A percentile compares a stretch with the other conserved stretches of the same genome.
Conservation (phyloP, 2,113 vertebrate species). For the Gymnarchus niloticus region DNA sequence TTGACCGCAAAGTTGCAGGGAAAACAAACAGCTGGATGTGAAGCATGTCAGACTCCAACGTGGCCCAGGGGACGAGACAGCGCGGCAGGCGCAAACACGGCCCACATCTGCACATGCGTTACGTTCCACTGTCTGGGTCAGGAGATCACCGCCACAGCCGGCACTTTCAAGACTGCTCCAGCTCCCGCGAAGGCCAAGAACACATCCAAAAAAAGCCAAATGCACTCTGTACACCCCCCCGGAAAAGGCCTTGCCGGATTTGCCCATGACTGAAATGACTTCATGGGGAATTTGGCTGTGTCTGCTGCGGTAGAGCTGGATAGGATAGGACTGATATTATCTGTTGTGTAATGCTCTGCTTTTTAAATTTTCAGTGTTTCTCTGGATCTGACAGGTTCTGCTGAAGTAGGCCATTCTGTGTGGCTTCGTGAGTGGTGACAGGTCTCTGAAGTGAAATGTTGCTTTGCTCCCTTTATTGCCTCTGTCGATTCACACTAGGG, state of each 20-base stretch:
- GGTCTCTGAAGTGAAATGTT: not conserved
- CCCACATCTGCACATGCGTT: slow-evolving; percentile 55
- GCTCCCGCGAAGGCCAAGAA: slow-evolving; percentile 41
- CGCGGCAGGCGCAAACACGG: not conserved
- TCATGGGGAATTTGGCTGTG: slow-evolving; percentile 28
- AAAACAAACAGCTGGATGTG: slow-evolving; percentile 48
- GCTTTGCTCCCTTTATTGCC: not conserved
- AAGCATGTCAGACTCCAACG: too few relatives aligned
- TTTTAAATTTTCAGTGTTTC: not conserved
- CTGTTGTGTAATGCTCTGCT: not conserved
- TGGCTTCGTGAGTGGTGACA: not conserved
- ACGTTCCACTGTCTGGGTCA: slow-evolving; percentile 46
- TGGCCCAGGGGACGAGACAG: not conserved
- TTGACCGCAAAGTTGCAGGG: slow-evolving; percentile 48
- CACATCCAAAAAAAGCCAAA: slow-evolving; percentile 44
- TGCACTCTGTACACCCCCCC: slow-evolving; percentile 34
- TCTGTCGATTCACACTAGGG: not conserved
- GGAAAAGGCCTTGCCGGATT: slow-evolving; percentile 2
- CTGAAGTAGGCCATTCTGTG: not conserved
- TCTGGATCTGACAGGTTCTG: not conserved
- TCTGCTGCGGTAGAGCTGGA: not conserved
- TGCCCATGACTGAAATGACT: slow-evolving; percentile 40
- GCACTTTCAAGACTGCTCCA: slow-evolving; percentile 38
- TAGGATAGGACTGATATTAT: not conserved
- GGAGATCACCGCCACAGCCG: slow-evolving; percentile 37